A percentile compares a stretch with the other conserved stretches of the same genome.
Conservation (phyloP, 1,140 invertebrate species). For the Eriocheir sinensis region DNA sequence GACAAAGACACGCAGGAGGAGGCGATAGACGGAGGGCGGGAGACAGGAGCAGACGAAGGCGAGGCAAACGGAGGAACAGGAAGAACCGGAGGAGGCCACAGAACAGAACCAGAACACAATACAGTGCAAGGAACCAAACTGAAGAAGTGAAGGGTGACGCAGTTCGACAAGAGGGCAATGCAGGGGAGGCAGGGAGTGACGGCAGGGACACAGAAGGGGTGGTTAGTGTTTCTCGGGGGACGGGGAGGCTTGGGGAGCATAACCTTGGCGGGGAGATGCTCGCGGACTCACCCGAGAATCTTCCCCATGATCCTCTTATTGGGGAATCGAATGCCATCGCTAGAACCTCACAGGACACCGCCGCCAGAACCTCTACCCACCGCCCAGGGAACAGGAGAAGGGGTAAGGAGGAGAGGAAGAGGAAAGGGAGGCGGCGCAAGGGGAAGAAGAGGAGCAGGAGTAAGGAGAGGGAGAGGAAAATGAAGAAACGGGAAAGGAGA, state of each 20-base stretch:
- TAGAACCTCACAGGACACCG: slow-evolving; percentile 74
- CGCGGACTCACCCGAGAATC: slow-evolving; percentile 67
- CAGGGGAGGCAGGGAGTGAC: neutral
- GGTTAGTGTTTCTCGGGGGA: neutral
- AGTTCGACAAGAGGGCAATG: neutral
- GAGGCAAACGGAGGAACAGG: neutral
- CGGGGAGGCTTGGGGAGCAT: neutral
- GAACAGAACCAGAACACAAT: neutral
- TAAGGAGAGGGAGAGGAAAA: slow-evolving; percentile 33
- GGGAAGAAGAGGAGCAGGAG: slow-evolving; percentile 38
- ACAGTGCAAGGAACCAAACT: neutral
- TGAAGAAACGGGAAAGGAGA: slow-evolving; percentile 8
- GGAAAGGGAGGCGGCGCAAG: slow-evolving; percentile 61
- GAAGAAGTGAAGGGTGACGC: neutral
- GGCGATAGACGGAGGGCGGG: neutral
- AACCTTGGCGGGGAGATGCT: slow-evolving; percentile 61
- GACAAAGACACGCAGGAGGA: slow-evolving; percentile 8
- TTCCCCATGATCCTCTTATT: neutral
- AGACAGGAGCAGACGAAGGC: neutral
- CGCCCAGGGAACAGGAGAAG: neutral
- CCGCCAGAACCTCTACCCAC: slow-evolving; percentile 46
- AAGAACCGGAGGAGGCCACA: neutral
- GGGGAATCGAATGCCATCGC: slow-evolving; percentile 61
- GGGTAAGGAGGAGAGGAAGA: slow-evolving; percentile 70
- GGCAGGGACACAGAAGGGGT: neutral